Conservation (phyloP, 2,113 vertebrate genomes). For the Cardinalis cardinalis region DNA sequence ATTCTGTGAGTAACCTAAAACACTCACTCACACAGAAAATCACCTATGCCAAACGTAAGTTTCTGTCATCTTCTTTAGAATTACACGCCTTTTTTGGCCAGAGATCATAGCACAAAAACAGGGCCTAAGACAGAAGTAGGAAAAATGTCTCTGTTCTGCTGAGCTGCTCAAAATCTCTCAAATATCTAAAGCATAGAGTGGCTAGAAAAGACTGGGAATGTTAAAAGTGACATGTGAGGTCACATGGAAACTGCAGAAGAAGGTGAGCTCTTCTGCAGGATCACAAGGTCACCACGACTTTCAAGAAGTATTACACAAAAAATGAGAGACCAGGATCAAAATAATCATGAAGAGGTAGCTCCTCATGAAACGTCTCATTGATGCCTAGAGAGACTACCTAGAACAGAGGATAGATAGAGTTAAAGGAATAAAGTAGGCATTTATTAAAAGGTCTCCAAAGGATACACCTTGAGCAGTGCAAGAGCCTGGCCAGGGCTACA, state of each 20-base stretch:
- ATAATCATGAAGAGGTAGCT: background rate
- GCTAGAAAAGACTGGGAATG: background rate
- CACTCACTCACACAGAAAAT: background rate
- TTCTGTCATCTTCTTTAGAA: background rate
- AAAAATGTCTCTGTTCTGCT: background rate
- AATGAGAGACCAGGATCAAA: background rate
- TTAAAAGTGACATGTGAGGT: accelerated
- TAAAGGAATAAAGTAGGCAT: background rate
- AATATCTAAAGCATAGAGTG: background rate
- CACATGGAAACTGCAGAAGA: background rate
- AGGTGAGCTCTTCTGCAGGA: background rate
- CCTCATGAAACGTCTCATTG: background rate
- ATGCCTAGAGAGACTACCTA: background rate
- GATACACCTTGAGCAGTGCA: background rate
- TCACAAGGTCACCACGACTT: background rate
- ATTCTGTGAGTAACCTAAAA: background rate
- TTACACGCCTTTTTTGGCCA: background rate
- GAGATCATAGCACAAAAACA: background rate
- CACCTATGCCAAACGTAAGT: background rate
- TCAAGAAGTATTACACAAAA: background rate
- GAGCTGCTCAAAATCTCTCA: background rate
- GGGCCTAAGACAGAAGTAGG: background rate
- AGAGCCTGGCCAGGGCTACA: background rate
- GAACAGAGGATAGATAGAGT: background rate
- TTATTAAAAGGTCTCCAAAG: background rate